Base-by-base conservation (phyloP, 2,797 vertebrate species). In the Pseudomugil tenellus region DNA sequence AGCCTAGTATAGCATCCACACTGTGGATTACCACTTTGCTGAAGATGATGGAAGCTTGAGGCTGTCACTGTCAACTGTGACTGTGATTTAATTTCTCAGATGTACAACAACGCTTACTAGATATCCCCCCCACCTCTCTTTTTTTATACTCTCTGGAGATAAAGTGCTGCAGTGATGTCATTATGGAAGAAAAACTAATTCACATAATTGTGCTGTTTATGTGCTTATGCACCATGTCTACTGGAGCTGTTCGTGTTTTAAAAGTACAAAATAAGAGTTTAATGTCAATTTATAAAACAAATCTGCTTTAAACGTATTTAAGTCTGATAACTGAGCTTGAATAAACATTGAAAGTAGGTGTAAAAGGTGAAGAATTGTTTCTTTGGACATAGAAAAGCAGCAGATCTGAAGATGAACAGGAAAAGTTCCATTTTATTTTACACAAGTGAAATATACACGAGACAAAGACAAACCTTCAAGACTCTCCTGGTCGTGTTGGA, bases 41-140 rank as follows among this genome's bases (percentile, higher is more conserved):
- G 19, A 43, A 43, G 19, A n/a, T n/a, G 41, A 43, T 43, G 41
- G n/a, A 43, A 16, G 41, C 41, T 43, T 43, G 11, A 49, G 25
- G 48, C 13, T 43, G 26, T 35, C 19, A 48, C n/a, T 21, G 28
- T 31, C 10, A 46, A 29, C 54, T n/a, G 41, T 43, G 41, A 43
- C 54, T 43, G 39, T 43, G 19, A 43, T 43, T n/a, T 43, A 43
- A n/a, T 43, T 43, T 43, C 41, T 43, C 41, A 43, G 41, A 43
- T 43, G 19, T n/a, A 43, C 41, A n/a, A n/a, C 41, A 43, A n/a
- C 41, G 1, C 19, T 43, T n/a, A 43, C 19, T 43, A 43, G 19
- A 43, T 43, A 43, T n/a, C 29, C 29, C 29, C 29, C 29, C 29
- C 29, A 3, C 29, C 6, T 31, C 6, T 31, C 6, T 31, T 31